Conservation (phyloP, 2,113 vertebrate genomes). For the Bombycilla garrulus region DNA sequence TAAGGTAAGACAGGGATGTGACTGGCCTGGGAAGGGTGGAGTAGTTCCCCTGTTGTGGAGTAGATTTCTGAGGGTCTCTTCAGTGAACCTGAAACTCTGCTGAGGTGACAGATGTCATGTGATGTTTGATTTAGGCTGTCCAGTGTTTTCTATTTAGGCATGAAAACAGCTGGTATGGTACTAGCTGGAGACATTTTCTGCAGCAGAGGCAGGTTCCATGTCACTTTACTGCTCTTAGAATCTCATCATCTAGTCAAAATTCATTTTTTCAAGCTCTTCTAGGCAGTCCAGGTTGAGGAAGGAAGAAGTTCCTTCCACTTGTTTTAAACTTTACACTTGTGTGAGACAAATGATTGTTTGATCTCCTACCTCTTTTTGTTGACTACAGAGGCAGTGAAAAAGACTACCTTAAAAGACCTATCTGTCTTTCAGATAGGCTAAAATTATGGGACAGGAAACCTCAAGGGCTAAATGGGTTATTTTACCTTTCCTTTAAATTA, state of each 20-base stretch:
- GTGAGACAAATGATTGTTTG: not conserved
- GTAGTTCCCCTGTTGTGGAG: not conserved
- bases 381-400: not conserved
- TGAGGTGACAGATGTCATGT: not conserved
- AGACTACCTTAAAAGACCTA: not conserved
- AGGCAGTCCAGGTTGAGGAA: not conserved
- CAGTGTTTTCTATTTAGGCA: not conserved
- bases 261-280: not conserved
- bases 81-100: not conserved
- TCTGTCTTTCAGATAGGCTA: not conserved
- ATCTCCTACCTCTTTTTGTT: not conserved
- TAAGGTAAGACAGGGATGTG: not conserved
- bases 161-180: not conserved
- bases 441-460: not conserved
- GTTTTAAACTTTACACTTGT: not conserved
- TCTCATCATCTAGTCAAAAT: not conserved
- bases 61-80: not conserved
- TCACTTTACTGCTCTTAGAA: not conserved
- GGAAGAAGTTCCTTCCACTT: not conserved
- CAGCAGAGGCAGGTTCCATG: not conserved
- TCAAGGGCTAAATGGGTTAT: not conserved
- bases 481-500: not conserved
- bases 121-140: not conserved
- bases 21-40: not conserved
- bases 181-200: not conserved